Evolutionary conservation across 2,888 invertebrate genomes (phyloP).

Genomic region (Hedya salicella): DNA sequence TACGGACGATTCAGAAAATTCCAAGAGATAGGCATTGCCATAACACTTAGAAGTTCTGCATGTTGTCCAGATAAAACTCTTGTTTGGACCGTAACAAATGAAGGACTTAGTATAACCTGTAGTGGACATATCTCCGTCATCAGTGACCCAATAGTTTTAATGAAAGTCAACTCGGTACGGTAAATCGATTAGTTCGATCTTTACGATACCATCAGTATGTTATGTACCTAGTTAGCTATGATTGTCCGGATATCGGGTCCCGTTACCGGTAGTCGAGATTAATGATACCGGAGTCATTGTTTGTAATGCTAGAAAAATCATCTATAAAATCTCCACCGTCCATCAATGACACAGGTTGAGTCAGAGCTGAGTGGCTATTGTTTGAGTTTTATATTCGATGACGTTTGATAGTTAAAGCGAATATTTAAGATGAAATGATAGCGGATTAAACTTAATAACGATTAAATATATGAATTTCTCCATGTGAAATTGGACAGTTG

Average conservation of each 20-base stretch:
- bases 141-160: slow-evolving; percentile 74
- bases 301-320: slow-evolving; percentile 75
- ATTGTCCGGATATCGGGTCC: slow-evolving; percentile 59
- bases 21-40: slow-evolving; percentile 18
- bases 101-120: slow-evolving; percentile 29
- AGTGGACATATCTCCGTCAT: slow-evolving; percentile 34
- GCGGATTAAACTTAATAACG: slow-evolving; percentile 5
- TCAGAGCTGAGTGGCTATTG: slow-evolving; percentile 52
- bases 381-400: slow-evolving; percentile 47
- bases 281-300: slow-evolving; percentile 74
- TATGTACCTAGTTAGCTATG: slow-evolving; percentile 70
- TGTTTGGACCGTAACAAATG: slow-evolving; percentile 7
- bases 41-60: slow-evolving; percentile 21
- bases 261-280: slow-evolving; percentile 78
- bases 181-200: slow-evolving; percentile 78
- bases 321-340: slow-evolving; percentile 65
- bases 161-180: slow-evolving; percentile 67
- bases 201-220: slow-evolving; percentile 66
- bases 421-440: slow-evolving; percentile 36
- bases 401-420: slow-evolving; percentile 44
- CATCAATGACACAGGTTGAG: slow-evolving; percentile 53
- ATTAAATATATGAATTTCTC: neutral
- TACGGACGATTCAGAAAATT: slow-evolving; percentile 14
- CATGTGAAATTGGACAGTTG: slow-evolving; percentile 3
- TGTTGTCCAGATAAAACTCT: slow-evolving; percentile 27